Evolutionary conservation across 1,140 invertebrate species (phyloP), one percentile per base, ranked within the genome.

Genomic region (Scaptomyza hsui): DNA sequence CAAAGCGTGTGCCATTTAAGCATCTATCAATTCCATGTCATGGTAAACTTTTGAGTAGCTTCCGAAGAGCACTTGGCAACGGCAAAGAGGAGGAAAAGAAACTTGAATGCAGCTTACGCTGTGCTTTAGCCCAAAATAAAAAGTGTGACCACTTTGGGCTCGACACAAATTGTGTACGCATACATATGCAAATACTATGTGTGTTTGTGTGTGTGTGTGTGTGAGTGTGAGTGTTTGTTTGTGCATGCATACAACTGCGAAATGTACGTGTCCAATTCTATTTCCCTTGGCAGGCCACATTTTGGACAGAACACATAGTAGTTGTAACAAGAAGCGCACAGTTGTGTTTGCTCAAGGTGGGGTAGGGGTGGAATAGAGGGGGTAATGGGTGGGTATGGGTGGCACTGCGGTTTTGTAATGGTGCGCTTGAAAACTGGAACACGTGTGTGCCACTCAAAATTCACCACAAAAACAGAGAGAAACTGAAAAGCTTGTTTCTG

Each of bases 391-490:
- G 44, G 44, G 26, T 12, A 16, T 12, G 37, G 39, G 5, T 37
- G 47, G 37, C 24, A 42, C 53, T 45, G 53, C 44, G 53, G 52
- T 45, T 48, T 57, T n/a, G 49, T 13, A 16, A 39, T 56, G 39
- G 64, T 61, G 69, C 53, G 60, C 73, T 64, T 65, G 67, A 64
- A 69, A 85, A 85, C 45, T 81, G 82, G 81, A 68, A 86, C 81
- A 85, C 81, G 81, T 85, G 81, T 85, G 73, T 75, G 56, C 59
- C 48, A 18, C 71, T 53, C 62, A 70, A 53, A 80, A 88, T 65
- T 85, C 81, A 85, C 81, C 81, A 85, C 81, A 85, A 85, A 86
- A 85, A 85, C 80, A 85, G 82, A 85, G 73, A 85, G 72, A n/a
- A n/a, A n/a, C 44, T 49, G 45, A 70, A 85, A 86, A 86, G 69